phyloP scores from a whole-genome alignment of 2,797 vertebrate genomes.

The Sorex maritimensis region DNA sequence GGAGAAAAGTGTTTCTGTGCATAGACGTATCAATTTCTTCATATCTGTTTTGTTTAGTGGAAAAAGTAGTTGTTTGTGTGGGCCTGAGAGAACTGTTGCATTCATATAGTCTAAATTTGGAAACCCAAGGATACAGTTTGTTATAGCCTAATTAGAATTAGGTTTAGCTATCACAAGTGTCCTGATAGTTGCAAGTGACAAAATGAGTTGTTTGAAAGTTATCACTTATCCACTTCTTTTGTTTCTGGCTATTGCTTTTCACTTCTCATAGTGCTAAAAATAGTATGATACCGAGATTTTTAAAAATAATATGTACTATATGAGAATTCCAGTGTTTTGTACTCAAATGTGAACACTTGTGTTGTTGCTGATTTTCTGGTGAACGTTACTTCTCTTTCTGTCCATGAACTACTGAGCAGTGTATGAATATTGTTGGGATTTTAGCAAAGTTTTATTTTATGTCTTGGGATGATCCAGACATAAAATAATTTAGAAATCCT shows the following conservation, averaged over 20 bases:
- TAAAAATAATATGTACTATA: background rate
- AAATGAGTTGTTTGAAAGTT: background rate
- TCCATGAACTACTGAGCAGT: background rate
- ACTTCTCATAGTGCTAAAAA: slow-evolving; percentile 42
- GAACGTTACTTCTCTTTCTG: slow-evolving; percentile 4
- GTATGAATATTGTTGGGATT: background rate
- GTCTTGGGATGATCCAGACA: background rate
- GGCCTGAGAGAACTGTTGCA: slow-evolving; percentile 26
- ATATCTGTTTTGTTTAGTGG: slow-evolving; percentile 14
- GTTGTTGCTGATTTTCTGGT: background rate
- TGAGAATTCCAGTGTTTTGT: slow-evolving; percentile 23
- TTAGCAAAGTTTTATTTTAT: slow-evolving; percentile 14
- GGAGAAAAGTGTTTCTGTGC: background rate
- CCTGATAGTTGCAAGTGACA: background rate
- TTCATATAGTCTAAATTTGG: slow-evolving; percentile 55
- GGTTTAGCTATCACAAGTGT: background rate
- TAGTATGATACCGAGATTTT: slow-evolving; percentile 34
- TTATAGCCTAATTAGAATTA: slow-evolving; percentile 25
- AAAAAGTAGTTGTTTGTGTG: slow-evolving; percentile 24
- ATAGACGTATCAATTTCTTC: background rate
- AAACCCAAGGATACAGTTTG: slow-evolving; percentile 6
- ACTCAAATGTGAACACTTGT: background rate
- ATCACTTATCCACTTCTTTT: background rate
- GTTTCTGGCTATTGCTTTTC: slow-evolving; percentile 45
- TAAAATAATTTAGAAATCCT: slow-evolving; percentile 2